Base-by-base conservation (phyloP, 2,888 invertebrate species). In the Dasypolia templi region DNA sequence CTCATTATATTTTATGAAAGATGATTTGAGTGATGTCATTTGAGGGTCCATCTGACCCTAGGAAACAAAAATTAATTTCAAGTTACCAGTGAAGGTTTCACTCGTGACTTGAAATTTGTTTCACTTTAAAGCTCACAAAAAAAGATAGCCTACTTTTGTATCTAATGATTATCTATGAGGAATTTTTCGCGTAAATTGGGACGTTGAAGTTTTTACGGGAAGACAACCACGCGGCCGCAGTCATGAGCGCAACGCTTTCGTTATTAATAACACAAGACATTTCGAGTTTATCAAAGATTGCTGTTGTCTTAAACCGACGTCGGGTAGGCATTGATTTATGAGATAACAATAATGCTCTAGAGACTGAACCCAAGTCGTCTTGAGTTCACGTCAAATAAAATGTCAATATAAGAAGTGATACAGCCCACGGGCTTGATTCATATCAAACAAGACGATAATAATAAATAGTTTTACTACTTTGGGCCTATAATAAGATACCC, bases 261-360 rank as follows among this genome's bases (percentile, higher is more conserved):
- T 32, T 56, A 9, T 55, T 9, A 32, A 46, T 32, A 46, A 46
- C n/a, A n/a, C n/a, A 19, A 35, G n/a, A 26, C n/a, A 4, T 53
- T 19, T 44, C 26, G 1, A 59, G 42, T 53, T 74, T 51, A 66
- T 32, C 59, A 46, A 26, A 59, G 51, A 59, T 53, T 58, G 59
- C 58, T 53, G 35, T 14, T 35, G 65, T 56, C 12, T 29, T 1
- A 49, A 78, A 56, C 39, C 12, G 14, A 22, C 44, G n/a, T 5
- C 3, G 12, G 35, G 11, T 64, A 29, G 55, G 49, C 55, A 66
- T 66, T 80, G 22, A 77, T 77, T 53, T 32, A 44, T 3, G 35
- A 78, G n/a, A 78, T 66, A 44, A 51, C 39, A 14, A 42, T 56
- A 66, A 42, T 44, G 29, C 81, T 75, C 77, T 14, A 17, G 81